Percentiles rank a stretch among this genome's conserved stretches.
Evolutionary conservation across 2,113 vertebrate genomes (phyloP).

Genomic region (Phalacrocorax pelagicus): DNA sequence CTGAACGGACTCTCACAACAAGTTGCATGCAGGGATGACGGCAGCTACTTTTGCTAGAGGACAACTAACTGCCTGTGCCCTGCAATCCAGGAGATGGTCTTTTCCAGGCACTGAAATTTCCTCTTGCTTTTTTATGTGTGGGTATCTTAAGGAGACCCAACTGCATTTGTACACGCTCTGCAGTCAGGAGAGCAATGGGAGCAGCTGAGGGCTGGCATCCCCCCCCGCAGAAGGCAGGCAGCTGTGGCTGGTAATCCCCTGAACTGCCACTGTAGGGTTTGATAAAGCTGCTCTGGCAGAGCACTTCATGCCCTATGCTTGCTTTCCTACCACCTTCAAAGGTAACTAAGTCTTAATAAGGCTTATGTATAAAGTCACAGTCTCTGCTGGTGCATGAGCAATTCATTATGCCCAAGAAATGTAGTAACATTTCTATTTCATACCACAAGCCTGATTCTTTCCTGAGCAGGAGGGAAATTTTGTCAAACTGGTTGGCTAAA

Average conservation of each 20-base stretch:
- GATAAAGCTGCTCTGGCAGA: neutral
- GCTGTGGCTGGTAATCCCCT: neutral
- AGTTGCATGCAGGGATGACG: neutral
- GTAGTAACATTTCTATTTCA: neutral
- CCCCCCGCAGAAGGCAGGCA: neutral
- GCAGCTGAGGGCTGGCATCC: neutral
- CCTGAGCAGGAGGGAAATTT: neutral
- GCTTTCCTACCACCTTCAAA: conserved; percentile 22
- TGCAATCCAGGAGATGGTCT: neutral
- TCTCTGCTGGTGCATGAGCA: conserved; percentile 37
- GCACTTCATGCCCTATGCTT: neutral
- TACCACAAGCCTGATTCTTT: neutral
- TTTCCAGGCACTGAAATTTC: neutral
- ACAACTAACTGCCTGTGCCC: neutral
- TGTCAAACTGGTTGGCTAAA: neutral
- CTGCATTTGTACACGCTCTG: rapidly evolving
- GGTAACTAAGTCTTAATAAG: conserved; percentile 54
- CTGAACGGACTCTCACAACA: neutral
- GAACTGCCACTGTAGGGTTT: neutral
- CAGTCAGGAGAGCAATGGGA: neutral
- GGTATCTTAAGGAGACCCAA: neutral
- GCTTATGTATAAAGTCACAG: neutral
- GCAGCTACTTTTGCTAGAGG: neutral
- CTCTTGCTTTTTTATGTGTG: neutral
- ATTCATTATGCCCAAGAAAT: neutral